These are phyloP conservation scores for Drosophila niveifrons DNA, from an alignment of 2,888 invertebrate genomes.

Conservation along the genomic window DNA sequence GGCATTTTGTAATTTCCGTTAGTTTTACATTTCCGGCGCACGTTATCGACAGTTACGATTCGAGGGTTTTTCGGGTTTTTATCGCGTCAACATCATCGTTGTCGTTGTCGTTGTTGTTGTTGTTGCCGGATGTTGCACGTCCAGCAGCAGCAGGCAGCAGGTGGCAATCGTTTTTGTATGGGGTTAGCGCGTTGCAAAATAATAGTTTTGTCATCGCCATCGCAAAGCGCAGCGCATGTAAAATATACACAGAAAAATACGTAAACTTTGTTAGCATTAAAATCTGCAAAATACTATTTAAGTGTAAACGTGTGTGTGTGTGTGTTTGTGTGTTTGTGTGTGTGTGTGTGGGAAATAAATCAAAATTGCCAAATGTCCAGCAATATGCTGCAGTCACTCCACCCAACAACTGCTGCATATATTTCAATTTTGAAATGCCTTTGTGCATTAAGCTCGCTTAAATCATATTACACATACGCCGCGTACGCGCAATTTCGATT, in stretches of 20 bases:
- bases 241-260: conserved; percentile 43
- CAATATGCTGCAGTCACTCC: conserved; percentile 36
- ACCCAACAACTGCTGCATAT: conserved; percentile 34
- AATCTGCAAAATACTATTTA: conserved; percentile 36
- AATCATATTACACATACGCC: conserved; percentile 77
- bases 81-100: conserved; percentile 34
- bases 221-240: conserved; percentile 47
- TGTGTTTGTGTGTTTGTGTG: conserved; percentile 18
- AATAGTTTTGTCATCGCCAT: conserved; percentile 63
- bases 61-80: conserved; percentile 29
- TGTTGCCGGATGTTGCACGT: conserved; percentile 72
- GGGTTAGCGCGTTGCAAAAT: conserved; percentile 69
- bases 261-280: conserved; percentile 69
- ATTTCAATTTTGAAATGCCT: conserved; percentile 75
- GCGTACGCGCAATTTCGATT: conserved; percentile 48
- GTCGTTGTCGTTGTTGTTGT: conserved; percentile 25
- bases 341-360: conserved; percentile 65
- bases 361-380: conserved; percentile 69
- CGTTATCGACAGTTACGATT: conserved; percentile 34
- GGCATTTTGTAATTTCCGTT: conserved; percentile 80
- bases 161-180: conserved; percentile 6
- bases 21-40: conserved; percentile 74
- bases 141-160: conserved; percentile 28
- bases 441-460: conserved; percentile 76
- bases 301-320: conserved; percentile 5